These are phyloP conservation scores for Chloroclystis v-ata DNA, from an alignment of 2,888 invertebrate genomes.

Conservation along the genomic window DNA sequence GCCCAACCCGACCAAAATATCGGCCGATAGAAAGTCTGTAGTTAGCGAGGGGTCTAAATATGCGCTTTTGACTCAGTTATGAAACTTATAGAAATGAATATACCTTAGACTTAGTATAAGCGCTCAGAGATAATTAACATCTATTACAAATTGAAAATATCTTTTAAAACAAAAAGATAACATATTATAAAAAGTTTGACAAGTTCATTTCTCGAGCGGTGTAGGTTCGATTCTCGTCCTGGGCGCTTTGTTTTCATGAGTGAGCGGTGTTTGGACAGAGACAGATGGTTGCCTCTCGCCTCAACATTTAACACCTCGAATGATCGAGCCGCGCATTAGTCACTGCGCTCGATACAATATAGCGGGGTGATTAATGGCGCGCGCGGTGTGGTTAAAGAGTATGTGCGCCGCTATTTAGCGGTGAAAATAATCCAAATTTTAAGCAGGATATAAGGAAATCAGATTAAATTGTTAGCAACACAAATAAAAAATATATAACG, in stretches of 20 bases:
- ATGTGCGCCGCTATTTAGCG: not conserved
- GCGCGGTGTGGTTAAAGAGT: slow-evolving; percentile 9
- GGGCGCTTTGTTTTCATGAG: slow-evolving; percentile 32
- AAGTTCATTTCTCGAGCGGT: slow-evolving; percentile 13
- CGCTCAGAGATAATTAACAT: too few relatives aligned
- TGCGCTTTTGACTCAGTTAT: too few relatives aligned
- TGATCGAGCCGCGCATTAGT: slow-evolving; percentile 34
- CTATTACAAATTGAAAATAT: too few relatives aligned
- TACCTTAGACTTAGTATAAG: too few relatives aligned
- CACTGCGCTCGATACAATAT: slow-evolving; percentile 36
- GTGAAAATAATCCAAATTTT: not conserved
- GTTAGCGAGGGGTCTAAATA: too few relatives aligned
- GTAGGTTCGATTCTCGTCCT: slow-evolving; percentile 14
- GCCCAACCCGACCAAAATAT: too few relatives aligned
- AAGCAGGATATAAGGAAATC: too few relatives aligned
- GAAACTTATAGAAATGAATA: too few relatives aligned
- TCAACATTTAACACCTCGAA: slow-evolving; percentile 62
- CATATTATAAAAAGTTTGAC: slow-evolving; percentile 11
- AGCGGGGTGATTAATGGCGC: slow-evolving; percentile 54
- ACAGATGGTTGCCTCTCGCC: slow-evolving; percentile 52
- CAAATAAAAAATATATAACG: too few relatives aligned
- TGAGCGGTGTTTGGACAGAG: slow-evolving; percentile 50
- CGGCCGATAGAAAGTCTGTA: too few relatives aligned
- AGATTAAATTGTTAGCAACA: too few relatives aligned
- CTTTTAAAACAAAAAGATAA: slow-evolving; percentile 7